phyloP scores from a whole-genome alignment of 1,140 invertebrate genomes.

The Wiebesia pumilae region DNA sequence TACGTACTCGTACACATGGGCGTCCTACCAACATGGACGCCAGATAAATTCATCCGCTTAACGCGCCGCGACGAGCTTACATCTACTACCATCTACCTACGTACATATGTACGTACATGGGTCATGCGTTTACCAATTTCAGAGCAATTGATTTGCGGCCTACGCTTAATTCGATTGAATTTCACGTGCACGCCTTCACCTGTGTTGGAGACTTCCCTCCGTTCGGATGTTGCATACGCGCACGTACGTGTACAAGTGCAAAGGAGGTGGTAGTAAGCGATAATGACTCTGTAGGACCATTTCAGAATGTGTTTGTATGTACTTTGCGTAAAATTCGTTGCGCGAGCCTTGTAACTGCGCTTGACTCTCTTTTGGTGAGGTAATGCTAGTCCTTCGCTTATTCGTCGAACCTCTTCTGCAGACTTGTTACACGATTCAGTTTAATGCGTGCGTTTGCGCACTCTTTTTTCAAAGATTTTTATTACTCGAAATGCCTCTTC shows the following conservation, averaged over 20 bases:
- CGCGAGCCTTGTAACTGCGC: not conserved
- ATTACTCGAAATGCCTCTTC: not conserved
- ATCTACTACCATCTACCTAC: not conserved
- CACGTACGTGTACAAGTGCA: conserved; percentile 24
- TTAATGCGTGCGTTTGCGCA: not conserved
- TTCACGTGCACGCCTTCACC: conserved; percentile 10
- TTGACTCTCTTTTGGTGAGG: not conserved
- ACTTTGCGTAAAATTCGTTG: not conserved
- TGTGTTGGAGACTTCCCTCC: not conserved
- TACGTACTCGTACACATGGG: conserved; percentile 2
- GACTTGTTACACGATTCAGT: not conserved
- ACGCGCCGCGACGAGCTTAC: not conserved
- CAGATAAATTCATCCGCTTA: conserved; percentile 50
- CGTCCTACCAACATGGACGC: too few relatives aligned
- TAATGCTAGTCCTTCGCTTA: not conserved
- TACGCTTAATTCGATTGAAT: conserved; percentile 46
- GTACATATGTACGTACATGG: conserved; percentile 1
- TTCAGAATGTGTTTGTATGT: not conserved
- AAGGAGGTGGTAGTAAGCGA: conserved; percentile 40
- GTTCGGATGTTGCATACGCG: conserved; percentile 20
- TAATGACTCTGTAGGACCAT: not conserved
- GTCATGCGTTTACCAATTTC: conserved; percentile 43
- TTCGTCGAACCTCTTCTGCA: not conserved
- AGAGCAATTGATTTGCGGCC: conserved; percentile 52
- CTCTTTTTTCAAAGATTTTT: not conserved